Percentiles rank a stretch among this genome's conserved stretches.
phyloP scores from a whole-genome alignment of 2,797 vertebrate genomes.

The Myotis pilosus region DNA sequence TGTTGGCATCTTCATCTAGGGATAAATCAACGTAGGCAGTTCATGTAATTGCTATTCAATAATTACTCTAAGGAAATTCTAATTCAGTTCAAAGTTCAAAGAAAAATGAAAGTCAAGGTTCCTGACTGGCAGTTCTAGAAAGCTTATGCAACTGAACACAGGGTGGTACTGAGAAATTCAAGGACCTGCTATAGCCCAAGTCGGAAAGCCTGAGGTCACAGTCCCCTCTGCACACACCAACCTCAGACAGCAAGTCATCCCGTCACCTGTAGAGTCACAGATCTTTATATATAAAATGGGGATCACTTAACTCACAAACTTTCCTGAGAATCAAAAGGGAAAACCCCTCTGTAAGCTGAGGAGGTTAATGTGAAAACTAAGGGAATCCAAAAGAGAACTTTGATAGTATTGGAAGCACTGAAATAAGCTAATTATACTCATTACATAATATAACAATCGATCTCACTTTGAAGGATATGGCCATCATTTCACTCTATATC shows the following conservation, averaged over 20 bases:
- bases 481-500: not conserved
- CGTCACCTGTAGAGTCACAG: not conserved
- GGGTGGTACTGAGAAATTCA: not conserved
- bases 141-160: not conserved
- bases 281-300: not conserved
- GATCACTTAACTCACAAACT: not conserved
- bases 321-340: not conserved
- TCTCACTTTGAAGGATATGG: not conserved
- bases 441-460: not conserved
- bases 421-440: not conserved
- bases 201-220: not conserved
- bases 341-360: not conserved
- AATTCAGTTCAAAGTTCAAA: slow-evolving; percentile 27
- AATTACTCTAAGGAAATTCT: slow-evolving; percentile 5
- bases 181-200: not conserved
- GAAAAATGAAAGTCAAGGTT: not conserved
- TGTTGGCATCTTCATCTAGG: slow-evolving; percentile 16
- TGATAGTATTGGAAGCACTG: not conserved
- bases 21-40: not conserved
- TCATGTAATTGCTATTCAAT: not conserved
- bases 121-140: not conserved
- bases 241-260: not conserved
- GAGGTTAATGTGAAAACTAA: slow-evolving; percentile 6
- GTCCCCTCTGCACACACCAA: not conserved
- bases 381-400: slow-evolving; percentile 23